These are phyloP conservation scores for Enteromius argenteus DNA, from an alignment of 2,797 vertebrate genomes.

Conservation along the genomic window DNA sequence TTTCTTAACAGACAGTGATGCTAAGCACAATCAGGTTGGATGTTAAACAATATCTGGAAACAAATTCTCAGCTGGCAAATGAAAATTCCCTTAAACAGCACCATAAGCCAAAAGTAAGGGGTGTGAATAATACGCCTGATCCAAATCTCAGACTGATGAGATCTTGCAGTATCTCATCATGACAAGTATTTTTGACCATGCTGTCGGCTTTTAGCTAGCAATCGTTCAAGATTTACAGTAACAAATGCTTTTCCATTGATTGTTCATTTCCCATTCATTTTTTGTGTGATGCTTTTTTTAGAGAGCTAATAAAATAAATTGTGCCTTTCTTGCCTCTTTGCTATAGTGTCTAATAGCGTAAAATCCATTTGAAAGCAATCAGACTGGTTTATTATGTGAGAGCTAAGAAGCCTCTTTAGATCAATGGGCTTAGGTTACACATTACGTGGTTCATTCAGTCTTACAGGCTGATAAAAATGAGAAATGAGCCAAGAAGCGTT, in stretches of 20 bases:
- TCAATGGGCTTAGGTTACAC: neutral
- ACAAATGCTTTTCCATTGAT: neutral
- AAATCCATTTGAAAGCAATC: conserved; percentile 31
- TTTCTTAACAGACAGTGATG: neutral
- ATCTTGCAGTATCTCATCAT: neutral
- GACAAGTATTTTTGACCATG: neutral
- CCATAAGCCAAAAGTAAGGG: neutral
- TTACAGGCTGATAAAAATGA: neutral
- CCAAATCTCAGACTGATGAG: neutral
- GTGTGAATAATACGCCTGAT: neutral
- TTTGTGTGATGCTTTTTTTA: conserved; percentile 24
- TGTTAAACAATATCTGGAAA: neutral
- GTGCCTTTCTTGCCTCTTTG: conserved; percentile 21
- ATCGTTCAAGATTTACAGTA: conserved; percentile 18
- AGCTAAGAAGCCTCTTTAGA: conserved; percentile 27
- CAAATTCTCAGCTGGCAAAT: neutral
- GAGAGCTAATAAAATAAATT: conserved; percentile 28
- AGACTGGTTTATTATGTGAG: conserved; percentile 6
- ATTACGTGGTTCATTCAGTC: neutral
- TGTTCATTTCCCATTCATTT: conserved; percentile 27
- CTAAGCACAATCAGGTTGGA: neutral
- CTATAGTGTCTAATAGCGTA: neutral
- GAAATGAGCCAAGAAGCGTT: neutral
- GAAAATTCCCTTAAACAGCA: neutral
- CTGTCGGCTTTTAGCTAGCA: neutral